Base-by-base conservation (phyloP, 2,113 vertebrate genomes). In the Bagarius yarrelli region DNA sequence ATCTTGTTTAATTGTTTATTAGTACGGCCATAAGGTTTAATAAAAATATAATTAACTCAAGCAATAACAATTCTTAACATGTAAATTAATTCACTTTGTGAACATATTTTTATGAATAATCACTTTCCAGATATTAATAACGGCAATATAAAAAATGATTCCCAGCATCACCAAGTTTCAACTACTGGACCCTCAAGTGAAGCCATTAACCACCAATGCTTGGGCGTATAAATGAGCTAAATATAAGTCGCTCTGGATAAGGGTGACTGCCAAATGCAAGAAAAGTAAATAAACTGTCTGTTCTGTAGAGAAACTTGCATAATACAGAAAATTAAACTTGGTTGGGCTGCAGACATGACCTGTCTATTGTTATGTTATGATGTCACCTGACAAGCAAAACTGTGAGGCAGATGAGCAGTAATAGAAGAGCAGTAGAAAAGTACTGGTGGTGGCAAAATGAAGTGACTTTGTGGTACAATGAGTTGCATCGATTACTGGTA, bases 1-100 rank as follows among this genome's bases (percentile, higher is more conserved):
- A 78, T n/a, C 27, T 32, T 36, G 19, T 78, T 79, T 70, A 36
- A 8, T 78, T 56, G 23, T 67, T 67, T 67, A 19, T 1, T 52
- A 16, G 12, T 52, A n/a, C 34, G 52, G 18, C 13, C 19, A 56
- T 64, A 30, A 61, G 40, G 56, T 27, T 76, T 76, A 27, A 2
- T 21, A 44, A 30, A 14, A 59, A 25, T 76, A 44, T 40, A 2
- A n/a, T 44, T n/a, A 44, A 11, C 55, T 15, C 1, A 15, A 23
- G 14, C 61, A 30, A 44, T 44, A 44, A 40, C 36, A 47, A 4
- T 47, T 47, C 13, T 60, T 5, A 47, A 47, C 25, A 23, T 61
- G 21, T 44, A 61, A 27, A 30, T 44, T 59, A 61, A 75, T 8
- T 23, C 23, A 75, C 18, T 19, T 1, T 44, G 9, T 23, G 11